These are phyloP conservation scores for Crotalus tigris DNA, from an alignment of 2,113 vertebrate genomes.

Conservation along the genomic window DNA sequence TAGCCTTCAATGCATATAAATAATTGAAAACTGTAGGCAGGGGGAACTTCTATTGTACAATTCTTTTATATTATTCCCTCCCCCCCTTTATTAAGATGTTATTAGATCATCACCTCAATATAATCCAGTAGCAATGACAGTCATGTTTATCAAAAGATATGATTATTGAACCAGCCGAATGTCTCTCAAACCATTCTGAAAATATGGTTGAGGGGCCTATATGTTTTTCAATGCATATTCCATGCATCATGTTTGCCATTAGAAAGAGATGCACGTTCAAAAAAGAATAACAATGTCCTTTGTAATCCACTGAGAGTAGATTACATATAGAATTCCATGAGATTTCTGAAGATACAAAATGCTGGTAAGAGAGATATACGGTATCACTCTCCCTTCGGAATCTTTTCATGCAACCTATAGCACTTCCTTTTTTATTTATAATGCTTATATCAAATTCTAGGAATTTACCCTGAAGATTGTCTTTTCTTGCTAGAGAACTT, in stretches of 20 bases:
- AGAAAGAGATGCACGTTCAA: not conserved
- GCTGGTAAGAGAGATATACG: not conserved
- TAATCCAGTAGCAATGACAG: not conserved
- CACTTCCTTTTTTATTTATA: not conserved
- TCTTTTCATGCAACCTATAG: conserved; percentile 22
- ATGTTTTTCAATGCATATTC: conserved; percentile 2
- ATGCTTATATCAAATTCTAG: conserved; percentile 18
- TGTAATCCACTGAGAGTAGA: conserved; percentile 5
- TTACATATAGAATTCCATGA: not conserved
- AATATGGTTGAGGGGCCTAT: not conserved
- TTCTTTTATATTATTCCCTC: not conserved
- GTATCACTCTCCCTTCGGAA: not conserved
- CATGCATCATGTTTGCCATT: conserved; percentile 5
- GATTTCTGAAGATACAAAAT: conserved; percentile 11
- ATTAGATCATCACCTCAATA: not conserved
- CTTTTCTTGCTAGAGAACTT: conserved; percentile 58
- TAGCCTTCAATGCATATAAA: not conserved
- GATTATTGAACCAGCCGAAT: not conserved
- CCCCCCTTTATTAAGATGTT: not conserved
- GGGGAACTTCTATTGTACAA: not conserved
- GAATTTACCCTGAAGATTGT: conserved; percentile 69
- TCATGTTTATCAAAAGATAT: not conserved
- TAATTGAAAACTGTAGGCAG: not conserved
- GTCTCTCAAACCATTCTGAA: not conserved
- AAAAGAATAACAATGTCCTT: conserved; percentile 1